phyloP scores from a whole-genome alignment of 1,140 invertebrate genomes.

The Caenorhabditis remanei region DNA sequence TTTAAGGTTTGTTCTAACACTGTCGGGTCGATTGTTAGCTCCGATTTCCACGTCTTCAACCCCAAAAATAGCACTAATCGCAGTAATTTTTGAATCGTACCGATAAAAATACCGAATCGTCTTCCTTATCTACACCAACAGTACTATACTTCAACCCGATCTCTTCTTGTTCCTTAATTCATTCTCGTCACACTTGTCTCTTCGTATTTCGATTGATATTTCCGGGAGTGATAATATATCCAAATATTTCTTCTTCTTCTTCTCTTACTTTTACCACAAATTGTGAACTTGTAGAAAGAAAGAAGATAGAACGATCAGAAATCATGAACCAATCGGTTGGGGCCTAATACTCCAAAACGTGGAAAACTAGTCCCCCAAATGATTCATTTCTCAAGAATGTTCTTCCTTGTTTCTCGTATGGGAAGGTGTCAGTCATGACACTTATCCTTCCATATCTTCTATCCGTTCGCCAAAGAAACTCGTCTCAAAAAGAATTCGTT shows the following conservation, averaged over 20 bases:
- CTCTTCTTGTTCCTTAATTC: no score
- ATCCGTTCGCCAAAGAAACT: slow-evolving; percentile 14
- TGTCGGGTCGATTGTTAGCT: no score
- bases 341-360: no score
- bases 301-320: slow-evolving; percentile 5
- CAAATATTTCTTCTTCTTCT: neutral
- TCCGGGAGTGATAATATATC: neutral
- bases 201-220: slow-evolving; percentile 41
- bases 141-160: no score
- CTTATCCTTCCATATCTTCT: neutral
- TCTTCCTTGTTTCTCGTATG: neutral
- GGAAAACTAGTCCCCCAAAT: neutral
- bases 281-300: neutral
- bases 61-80: no score
- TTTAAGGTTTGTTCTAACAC: no score
- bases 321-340: neutral
- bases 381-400: neutral
- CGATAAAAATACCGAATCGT: no score
- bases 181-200: neutral
- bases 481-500: neutral
- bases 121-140: no score
- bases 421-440: neutral
- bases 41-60: no score
- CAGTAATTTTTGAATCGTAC: no score
- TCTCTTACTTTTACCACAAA: neutral